These are phyloP conservation scores for Cydia amplana DNA, from an alignment of 1,140 invertebrate genomes.

Conservation along the genomic window DNA sequence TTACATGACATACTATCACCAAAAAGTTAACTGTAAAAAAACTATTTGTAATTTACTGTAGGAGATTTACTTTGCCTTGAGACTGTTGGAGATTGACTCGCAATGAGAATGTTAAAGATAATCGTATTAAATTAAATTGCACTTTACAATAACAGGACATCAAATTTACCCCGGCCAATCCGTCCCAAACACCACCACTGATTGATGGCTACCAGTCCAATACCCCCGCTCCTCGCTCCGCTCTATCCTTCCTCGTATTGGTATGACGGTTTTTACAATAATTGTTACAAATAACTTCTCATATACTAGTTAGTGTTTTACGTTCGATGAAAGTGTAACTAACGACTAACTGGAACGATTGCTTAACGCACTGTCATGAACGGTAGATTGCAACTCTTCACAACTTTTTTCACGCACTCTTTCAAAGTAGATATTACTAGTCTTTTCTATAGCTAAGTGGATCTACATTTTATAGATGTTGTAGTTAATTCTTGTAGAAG, in stretches of 20 bases:
- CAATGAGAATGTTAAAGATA: too few relatives aligned
- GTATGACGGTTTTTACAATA: conserved; percentile 34
- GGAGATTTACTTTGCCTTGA: too few relatives aligned
- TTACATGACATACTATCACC: too few relatives aligned
- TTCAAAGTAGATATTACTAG: background rate
- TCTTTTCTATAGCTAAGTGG: background rate
- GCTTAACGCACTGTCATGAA: conserved; percentile 30
- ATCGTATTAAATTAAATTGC: conserved; percentile 32
- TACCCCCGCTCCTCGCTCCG: background rate
- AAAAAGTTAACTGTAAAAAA: too few relatives aligned
- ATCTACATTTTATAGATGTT: background rate
- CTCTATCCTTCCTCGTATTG: background rate
- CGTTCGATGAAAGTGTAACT: conserved; percentile 35
- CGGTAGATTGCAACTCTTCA: conserved; percentile 14
- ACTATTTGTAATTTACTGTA: too few relatives aligned
- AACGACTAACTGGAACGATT: conserved; percentile 35
- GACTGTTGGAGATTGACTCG: too few relatives aligned
- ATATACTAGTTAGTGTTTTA: conserved; percentile 30
- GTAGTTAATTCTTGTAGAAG: background rate
- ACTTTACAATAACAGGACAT: conserved; percentile 7
- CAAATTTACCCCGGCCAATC: conserved; percentile 9
- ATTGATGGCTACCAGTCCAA: background rate
- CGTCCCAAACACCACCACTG: conserved; percentile 13
- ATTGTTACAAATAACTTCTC: conserved; percentile 38
- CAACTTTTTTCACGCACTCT: background rate